Evolutionary conservation across 1,140 invertebrate genomes (phyloP).

Genomic region (Zaprionus ghesquierei): DNA sequence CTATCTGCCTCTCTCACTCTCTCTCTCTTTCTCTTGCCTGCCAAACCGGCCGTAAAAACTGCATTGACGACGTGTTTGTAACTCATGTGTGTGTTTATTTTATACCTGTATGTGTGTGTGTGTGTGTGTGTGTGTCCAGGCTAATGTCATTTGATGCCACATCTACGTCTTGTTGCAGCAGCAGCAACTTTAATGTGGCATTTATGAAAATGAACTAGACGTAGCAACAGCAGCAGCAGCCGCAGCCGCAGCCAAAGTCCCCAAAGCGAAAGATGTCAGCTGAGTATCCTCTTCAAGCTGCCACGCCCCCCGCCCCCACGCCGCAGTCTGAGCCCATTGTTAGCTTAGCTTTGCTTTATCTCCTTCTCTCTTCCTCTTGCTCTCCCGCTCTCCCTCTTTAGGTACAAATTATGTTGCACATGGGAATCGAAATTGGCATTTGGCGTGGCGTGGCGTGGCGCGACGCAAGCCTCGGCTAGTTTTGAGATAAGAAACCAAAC

Average conservation of each 20-base stretch:
- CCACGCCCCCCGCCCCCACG: too few species aligned
- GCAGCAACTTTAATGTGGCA: constrained; percentile 45
- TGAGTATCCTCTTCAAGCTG: neutral
- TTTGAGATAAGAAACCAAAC: constrained; percentile 25
- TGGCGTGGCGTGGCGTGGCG: constrained; percentile 14
- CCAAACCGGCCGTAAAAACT: constrained; percentile 32
- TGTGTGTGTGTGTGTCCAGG: constrained; percentile 16
- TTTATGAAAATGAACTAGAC: constrained; percentile 56
- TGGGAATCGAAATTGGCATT: constrained; percentile 47
- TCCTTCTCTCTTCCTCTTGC: neutral
- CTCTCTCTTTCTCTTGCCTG: neutral
- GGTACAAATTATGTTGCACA: constrained; percentile 68
- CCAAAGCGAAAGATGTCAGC: constrained; percentile 29
- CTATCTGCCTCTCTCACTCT: neutral
- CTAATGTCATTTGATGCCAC: constrained; percentile 39
- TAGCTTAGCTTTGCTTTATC: neutral
- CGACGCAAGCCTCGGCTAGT: neutral
- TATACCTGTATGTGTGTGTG: neutral
- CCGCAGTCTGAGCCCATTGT: constrained; percentile 21
- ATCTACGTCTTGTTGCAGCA: constrained; percentile 30
- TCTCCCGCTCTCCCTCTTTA: constrained; percentile 24
- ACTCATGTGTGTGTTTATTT: constrained; percentile 2
- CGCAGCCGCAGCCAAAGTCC: neutral
- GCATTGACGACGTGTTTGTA: constrained; percentile 29
- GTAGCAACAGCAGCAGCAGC: neutral